phyloP scores from a whole-genome alignment of 2,888 invertebrate species.

The Deilephila elpenor region DNA sequence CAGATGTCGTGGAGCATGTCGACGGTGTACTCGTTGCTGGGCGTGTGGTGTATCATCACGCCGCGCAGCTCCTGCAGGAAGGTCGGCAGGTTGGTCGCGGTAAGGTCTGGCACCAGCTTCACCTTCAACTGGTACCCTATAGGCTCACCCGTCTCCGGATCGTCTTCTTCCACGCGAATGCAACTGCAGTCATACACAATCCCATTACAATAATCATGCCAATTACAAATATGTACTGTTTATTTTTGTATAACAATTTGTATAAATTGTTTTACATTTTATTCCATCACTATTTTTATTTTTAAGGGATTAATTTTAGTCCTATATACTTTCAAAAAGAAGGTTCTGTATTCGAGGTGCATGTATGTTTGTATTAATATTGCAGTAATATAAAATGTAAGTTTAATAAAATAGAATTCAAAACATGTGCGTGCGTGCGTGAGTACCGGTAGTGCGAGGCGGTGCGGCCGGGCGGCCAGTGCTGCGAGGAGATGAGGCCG shows the following conservation, averaged over 20 bases:
- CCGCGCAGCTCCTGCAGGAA: conserved; percentile 67
- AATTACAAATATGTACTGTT: too few species aligned
- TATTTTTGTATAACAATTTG: too few species aligned
- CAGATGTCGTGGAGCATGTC: conserved; percentile 75
- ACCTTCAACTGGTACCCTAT: conserved; percentile 82
- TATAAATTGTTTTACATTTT: too few species aligned
- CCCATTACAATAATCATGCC: too few species aligned
- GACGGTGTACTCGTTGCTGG: conserved; percentile 60
- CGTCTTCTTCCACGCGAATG: conserved; percentile 77
- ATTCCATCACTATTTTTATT: too few species aligned
- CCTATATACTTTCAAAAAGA: too few species aligned
- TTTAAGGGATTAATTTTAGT: too few species aligned
- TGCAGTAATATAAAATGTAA: too few species aligned
- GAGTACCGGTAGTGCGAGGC: conserved; percentile 81
- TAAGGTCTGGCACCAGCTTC: conserved; percentile 72
- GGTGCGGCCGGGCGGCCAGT: conserved; percentile 80
- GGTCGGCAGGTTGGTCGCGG: conserved; percentile 54
- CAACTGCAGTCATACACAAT: conserved; percentile 63
- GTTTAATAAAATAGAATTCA: too few species aligned
- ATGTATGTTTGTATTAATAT: too few species aligned
- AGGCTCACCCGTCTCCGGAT: conserved; percentile 55
- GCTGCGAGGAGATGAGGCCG: conserved; percentile 87
- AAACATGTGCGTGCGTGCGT: background rate
- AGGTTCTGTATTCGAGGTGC: too few species aligned
- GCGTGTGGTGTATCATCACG: conserved; percentile 51